Conservation (phyloP, 2,113 vertebrate genomes). For the Aspiorhynchus laticeps region DNA sequence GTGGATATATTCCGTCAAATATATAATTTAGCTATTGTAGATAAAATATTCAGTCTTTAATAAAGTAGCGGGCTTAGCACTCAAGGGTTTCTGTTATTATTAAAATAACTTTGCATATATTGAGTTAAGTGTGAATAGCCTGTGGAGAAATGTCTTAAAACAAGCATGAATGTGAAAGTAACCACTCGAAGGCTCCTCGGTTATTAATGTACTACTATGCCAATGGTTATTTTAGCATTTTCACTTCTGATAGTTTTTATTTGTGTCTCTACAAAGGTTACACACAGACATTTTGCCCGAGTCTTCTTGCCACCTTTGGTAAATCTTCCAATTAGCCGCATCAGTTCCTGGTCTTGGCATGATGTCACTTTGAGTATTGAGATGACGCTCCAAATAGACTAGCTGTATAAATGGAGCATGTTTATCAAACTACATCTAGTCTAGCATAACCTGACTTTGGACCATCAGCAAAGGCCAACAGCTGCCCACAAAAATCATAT, state of each 20-base stretch:
- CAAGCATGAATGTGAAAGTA: not conserved
- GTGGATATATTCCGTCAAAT: not conserved
- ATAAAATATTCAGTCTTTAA: not conserved
- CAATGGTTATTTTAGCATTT: conserved; percentile 12
- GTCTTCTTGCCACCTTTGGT: conserved; percentile 26
- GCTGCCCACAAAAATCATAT: not conserved
- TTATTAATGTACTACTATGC: not conserved
- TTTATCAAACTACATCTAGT: not conserved
- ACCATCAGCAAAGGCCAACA: not conserved
- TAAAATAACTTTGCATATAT: conserved; percentile 24
- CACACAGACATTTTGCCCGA: conserved; percentile 3
- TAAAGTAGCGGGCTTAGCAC: not conserved
- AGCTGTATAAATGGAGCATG: not conserved
- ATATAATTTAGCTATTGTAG: not conserved
- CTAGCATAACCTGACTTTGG: not conserved
- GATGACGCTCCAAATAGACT: not conserved
- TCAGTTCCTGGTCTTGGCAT: conserved; percentile 11
- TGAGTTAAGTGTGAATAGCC: not conserved
- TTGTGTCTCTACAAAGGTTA: not conserved
- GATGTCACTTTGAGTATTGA: conserved; percentile 23
- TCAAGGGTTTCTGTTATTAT: conserved; percentile 2
- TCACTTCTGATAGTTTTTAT: not conserved
- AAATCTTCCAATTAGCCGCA: conserved; percentile 15
- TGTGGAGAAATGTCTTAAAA: conserved; percentile 17
- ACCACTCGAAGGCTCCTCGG: not conserved